Evolutionary conservation across 1,140 invertebrate genomes (phyloP).

Genomic region (Limonius californicus): DNA sequence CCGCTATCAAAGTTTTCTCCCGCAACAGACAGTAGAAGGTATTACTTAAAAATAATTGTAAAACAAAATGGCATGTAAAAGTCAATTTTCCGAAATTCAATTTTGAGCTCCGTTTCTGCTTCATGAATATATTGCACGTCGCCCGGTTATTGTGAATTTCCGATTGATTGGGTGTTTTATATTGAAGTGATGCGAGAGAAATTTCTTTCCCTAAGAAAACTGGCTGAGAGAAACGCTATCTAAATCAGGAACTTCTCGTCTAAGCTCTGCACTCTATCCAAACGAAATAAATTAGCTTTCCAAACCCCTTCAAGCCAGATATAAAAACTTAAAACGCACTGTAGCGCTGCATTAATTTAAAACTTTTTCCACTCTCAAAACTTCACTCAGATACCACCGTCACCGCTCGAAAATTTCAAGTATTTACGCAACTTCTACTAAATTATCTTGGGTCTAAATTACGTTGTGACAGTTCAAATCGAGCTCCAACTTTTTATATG

Average conservation of each 20-base stretch:
- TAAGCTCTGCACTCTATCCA: neutral
- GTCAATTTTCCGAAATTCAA: neutral
- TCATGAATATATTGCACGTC: conserved; percentile 24
- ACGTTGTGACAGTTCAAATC: no score
- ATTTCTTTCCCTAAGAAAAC: conserved; percentile 23
- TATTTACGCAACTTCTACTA: no score
- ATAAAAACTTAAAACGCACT: conserved; percentile 6
- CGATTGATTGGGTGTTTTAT: conserved; percentile 27
- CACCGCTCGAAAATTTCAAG: neutral
- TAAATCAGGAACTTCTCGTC: conserved; percentile 20
- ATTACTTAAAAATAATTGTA: no score
- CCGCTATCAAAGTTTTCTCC: no score
- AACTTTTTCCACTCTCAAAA: neutral
- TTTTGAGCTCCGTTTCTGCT: neutral
- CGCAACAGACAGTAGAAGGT: no score
- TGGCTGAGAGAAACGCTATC: conserved; percentile 2
- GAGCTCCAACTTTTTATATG: no score
- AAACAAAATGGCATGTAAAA: no score
- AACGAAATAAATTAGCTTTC: conserved; percentile 11
- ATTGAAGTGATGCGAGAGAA: conserved; percentile 23
- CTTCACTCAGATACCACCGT: neutral
- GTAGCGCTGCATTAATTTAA: neutral
- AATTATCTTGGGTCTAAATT: no score
- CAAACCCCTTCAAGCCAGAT: neutral
- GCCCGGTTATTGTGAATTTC: conserved; percentile 27